Conservation (phyloP, 2,113 vertebrate species). For the Leptodactylus fuscus region DNA sequence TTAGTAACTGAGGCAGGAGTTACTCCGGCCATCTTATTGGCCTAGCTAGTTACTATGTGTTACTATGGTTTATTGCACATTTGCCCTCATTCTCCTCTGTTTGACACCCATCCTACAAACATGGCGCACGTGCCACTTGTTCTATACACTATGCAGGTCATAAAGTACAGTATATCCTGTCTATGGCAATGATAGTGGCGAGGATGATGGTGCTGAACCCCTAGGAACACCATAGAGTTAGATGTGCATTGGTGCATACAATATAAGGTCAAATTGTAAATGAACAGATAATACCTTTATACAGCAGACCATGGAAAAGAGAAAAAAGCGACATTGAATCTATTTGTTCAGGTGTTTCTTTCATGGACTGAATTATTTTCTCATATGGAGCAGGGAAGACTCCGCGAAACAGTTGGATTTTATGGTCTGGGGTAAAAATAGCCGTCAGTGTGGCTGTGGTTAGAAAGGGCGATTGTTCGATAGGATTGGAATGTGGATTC, state of each 20-base stretch:
- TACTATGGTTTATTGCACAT: background rate
- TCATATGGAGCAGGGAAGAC: slow-evolving; percentile 26
- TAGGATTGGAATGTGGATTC: slow-evolving; percentile 32
- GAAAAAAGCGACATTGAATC: slow-evolving; percentile 18
- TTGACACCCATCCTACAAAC: background rate
- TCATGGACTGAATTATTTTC: slow-evolving; percentile 29
- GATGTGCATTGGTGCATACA: background rate
- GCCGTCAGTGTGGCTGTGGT: background rate
- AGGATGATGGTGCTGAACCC: background rate
- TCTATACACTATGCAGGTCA: background rate
- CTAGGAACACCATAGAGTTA: background rate
- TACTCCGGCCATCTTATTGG: background rate
- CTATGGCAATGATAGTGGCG: background rate
- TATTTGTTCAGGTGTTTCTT: slow-evolving; percentile 53
- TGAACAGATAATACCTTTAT: background rate
- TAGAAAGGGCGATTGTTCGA: slow-evolving; percentile 53
- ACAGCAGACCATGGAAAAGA: background rate
- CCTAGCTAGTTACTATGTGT: background rate
- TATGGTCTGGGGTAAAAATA: slow-evolving; percentile 52
- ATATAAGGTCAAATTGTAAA: background rate
- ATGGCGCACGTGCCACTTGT: background rate
- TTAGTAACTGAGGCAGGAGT: background rate
- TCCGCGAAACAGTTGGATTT: slow-evolving; percentile 51
- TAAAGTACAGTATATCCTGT: background rate
- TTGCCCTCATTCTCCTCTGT: background rate